Conservation (phyloP, 2,113 vertebrate genomes). For the Poeciliopsis turrubarensis region DNA sequence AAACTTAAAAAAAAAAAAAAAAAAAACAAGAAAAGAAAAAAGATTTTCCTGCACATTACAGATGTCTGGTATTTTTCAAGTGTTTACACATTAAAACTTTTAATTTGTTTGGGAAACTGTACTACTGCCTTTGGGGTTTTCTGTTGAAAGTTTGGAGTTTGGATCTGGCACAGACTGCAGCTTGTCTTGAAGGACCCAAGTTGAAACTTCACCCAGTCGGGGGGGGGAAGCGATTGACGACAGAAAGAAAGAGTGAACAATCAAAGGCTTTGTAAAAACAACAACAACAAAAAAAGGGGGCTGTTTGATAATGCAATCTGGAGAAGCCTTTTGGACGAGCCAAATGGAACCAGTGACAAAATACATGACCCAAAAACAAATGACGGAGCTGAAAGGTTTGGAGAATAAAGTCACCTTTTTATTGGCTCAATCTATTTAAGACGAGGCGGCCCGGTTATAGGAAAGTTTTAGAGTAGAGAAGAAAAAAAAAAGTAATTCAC, state of each 20-base stretch:
- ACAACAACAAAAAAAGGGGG: no score
- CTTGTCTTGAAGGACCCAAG: not conserved
- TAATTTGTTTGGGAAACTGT: not conserved
- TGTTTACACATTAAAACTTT: not conserved
- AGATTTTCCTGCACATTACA: not conserved
- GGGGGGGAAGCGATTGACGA: not conserved
- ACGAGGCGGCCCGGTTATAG: conserved; percentile 14
- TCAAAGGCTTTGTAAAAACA: conserved; percentile 11
- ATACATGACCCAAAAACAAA: conserved; percentile 46
- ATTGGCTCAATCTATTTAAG: conserved; percentile 47
- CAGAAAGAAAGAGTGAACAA: conserved; percentile 22
- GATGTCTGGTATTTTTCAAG: not conserved
- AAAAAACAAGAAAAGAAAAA: no score
- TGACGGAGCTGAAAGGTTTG: conserved; percentile 40
- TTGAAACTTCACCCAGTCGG: conserved; percentile 21
- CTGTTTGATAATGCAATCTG: conserved; percentile 46
- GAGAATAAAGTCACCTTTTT: conserved; percentile 19
- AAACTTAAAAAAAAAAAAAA: not conserved
- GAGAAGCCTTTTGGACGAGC: conserved; percentile 34
- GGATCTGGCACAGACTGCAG: not conserved
- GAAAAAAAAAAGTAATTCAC: not conserved
- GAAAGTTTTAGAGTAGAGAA: conserved; percentile 16
- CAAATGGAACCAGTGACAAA: conserved; percentile 49
- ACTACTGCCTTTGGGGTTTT: not conserved
- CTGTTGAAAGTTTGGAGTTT: not conserved